Base-by-base conservation (phyloP, 2,113 vertebrate species). In the Saccopteryx bilineata region DNA sequence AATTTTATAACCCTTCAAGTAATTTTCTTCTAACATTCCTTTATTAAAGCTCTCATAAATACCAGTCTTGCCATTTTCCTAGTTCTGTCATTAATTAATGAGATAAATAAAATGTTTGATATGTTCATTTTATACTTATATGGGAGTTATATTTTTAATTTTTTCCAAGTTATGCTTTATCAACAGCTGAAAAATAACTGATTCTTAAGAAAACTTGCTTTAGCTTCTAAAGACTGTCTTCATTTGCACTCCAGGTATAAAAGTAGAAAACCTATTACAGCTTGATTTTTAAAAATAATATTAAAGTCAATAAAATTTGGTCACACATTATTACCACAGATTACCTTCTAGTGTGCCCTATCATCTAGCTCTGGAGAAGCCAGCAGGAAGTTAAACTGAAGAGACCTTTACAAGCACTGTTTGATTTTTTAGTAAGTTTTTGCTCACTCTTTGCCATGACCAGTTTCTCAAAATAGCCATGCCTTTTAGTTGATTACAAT, bases 21-120 rank as follows among this genome's bases (percentile, higher is more conserved):
- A 85, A 74, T 91, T 91, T 78, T 82, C 81, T 81, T 90, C 78
- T 92, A 93, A 90, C 65, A 87, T 93, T 65, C 63, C 65, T 95
- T 79, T 91, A 82, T 93, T 91, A 89, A 95, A 88, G 63, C 31
- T 11, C 26, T 9, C 46, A 88, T 85, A 91, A 95, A 93, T 75
- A 28, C 19, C 52, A 88, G 39, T 8, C 14, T 79, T 89, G 23
- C 1, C 56, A 94, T 56, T 6, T 83, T 93, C 24, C 18, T 80
- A 79, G 0, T 63, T 93, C 58, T 31, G 8, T 69, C 48, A 82
- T 52, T 97, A 94, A 88, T 75, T 79, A 96, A 95, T 54, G 52
- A 96, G 56, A 52, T 66, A 24, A 87, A 90, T 92, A 90, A 87
- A 92, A 81, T 50, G 21, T 84, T 95, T 96, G 54, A 76, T 90